Evolutionary conservation across 2,113 vertebrate genomes (phyloP), one percentile per base, ranked within the genome.

Genomic region (Strix aluco): DNA sequence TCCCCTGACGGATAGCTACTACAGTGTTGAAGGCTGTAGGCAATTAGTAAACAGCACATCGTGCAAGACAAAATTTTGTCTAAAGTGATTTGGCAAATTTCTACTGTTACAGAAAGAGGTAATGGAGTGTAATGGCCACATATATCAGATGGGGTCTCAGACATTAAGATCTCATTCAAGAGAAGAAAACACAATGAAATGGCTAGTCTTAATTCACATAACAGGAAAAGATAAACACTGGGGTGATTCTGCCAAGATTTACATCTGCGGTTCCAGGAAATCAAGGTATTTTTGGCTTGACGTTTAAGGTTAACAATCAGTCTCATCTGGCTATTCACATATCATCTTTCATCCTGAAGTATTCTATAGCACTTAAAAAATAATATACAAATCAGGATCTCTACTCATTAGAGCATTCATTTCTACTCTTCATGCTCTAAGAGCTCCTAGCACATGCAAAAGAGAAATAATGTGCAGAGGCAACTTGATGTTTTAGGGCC

Each of bases 201-300:
- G 32, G 32, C 46, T 90, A 57, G 81, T 67, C 49, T 94, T 92
- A 91, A 92, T 87, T 87, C 87, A 87, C 51, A 8, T 88, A 94
- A 74, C 61, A 95, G 47, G 40, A 62, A 84, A 90, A 47, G 23
- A 94, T 94, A 97, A 95, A 97, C 91, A 95, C 26, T 16, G 49
- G 91, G 59, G 63, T 91, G 94, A 92, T 88, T 91, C 47, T 78
- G 94, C 89, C 84, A 95, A 86, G 94, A 96, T 92, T 82, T 89
- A 83, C 58, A 88, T 91, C 92, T 81, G 32, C 36, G 30, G 59
- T 97, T 97, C 89, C 95, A 91, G 93, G 91, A 97, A 97, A 96
- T 90, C 94, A 95, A 96, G 87, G 79, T 86, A 82, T 87, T 93
- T 90, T 88, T 80, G 71, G 81, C 80, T 87, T 73, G 88, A 92